Evolutionary conservation across 2,888 invertebrate genomes (phyloP).

Genomic region (Acrobasis suavella): DNA sequence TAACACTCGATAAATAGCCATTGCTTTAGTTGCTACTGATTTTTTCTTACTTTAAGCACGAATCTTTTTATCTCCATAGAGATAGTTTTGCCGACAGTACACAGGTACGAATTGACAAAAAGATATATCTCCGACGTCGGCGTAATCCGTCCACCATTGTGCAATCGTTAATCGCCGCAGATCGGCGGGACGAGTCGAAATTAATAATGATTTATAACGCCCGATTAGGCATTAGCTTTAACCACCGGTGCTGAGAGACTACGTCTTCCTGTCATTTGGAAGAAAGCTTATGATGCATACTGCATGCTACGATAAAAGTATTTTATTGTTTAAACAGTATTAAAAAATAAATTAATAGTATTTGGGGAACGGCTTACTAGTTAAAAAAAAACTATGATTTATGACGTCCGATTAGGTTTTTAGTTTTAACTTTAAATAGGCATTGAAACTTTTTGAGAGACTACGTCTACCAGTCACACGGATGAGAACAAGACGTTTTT

Average conservation of each 20-base stretch:
- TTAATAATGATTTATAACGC: constrained; percentile 81
- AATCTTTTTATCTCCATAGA: neutral
- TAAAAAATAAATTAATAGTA: neutral
- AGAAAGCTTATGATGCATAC: neutral
- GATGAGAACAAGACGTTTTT: too few relatives aligned
- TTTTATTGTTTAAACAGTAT: neutral
- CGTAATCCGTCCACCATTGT: constrained; percentile 77
- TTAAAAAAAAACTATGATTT: constrained; percentile 81
- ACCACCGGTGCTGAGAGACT: constrained; percentile 25
- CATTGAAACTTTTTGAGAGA: constrained; percentile 13
- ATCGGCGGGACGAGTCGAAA: constrained; percentile 70
- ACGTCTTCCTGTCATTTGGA: neutral
- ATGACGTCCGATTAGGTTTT: constrained; percentile 71
- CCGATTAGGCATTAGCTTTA: constrained; percentile 73
- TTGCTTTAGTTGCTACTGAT: too few relatives aligned
- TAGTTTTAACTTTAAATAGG: too few relatives aligned
- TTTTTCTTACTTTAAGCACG: too few relatives aligned
- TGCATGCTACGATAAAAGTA: neutral
- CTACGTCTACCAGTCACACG: neutral
- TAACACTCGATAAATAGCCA: too few relatives aligned
- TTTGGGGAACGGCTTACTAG: constrained; percentile 66
- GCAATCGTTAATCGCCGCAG: constrained; percentile 79
- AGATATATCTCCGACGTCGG: constrained; percentile 74
- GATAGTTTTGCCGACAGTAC: constrained; percentile 54
- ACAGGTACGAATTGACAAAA: constrained; percentile 77